These are phyloP conservation scores for Raja brachyura DNA, from an alignment of 2,113 vertebrate genomes.

Conservation along the genomic window DNA sequence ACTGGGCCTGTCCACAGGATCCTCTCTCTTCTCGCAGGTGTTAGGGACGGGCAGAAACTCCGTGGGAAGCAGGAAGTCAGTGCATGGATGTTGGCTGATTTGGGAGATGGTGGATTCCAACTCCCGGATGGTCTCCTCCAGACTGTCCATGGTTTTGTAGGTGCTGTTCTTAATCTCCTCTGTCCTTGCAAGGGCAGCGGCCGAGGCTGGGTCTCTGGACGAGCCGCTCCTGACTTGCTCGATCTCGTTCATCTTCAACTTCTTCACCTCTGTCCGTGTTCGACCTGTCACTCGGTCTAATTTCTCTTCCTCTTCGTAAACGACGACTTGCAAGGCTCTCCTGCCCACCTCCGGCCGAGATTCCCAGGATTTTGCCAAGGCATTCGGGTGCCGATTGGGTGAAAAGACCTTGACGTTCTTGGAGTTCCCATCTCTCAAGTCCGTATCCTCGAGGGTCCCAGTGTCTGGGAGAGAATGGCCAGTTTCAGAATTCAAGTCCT, in stretches of 20 bases:
- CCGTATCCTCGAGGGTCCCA: background rate
- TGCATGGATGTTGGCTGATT: constrained; percentile 58
- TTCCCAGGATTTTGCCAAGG: constrained; percentile 44
- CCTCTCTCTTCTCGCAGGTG: fast-evolving
- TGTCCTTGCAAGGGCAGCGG: background rate
- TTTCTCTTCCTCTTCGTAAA: background rate
- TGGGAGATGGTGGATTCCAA: constrained; percentile 77
- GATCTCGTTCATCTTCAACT: background rate
- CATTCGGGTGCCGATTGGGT: constrained; percentile 11
- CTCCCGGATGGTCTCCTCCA: constrained; percentile 83
- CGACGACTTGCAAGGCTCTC: constrained; percentile 25
- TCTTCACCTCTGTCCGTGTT: background rate
- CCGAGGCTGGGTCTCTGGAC: no score
- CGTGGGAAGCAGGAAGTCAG: constrained; percentile 41
- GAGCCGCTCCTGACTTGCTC: background rate
- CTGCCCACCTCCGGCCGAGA: constrained; percentile 39
- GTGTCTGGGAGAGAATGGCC: constrained; percentile 44
- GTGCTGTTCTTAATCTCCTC: constrained; percentile 43
- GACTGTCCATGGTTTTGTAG: constrained; percentile 70
- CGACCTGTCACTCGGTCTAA: fast-evolving
- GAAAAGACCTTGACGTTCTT: background rate
- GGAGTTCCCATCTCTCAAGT: fast-evolving
- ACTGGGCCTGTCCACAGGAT: background rate
- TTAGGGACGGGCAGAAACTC: background rate
- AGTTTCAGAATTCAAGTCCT: background rate